Percentiles rank a stretch among this genome's conserved stretches.
phyloP scores from a whole-genome alignment of 2,113 vertebrate species.

The Pao palembangensis region DNA sequence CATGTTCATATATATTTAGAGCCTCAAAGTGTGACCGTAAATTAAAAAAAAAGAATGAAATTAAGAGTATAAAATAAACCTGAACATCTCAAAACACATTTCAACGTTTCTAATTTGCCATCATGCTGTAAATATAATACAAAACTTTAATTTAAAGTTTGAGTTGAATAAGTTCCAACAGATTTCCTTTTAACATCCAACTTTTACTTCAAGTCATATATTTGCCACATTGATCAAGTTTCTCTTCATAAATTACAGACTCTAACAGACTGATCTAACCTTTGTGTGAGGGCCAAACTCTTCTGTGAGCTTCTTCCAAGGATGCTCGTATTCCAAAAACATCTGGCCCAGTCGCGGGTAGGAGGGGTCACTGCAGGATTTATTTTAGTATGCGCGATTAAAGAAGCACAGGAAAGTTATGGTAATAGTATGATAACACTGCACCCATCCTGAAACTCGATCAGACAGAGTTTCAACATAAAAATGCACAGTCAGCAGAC shows the following conservation, averaged over 20 bases:
- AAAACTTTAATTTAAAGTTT: too few species aligned
- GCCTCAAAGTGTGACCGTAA: too few species aligned
- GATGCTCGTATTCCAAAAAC: constrained; percentile 89
- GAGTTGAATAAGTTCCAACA: too few species aligned
- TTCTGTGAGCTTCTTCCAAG: constrained; percentile 87
- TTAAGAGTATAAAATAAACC: neutral
- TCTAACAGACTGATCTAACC: constrained; percentile 64
- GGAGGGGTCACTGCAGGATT: constrained; percentile 78
- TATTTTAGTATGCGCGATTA: neutral
- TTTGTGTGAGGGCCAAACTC: constrained; percentile 92
- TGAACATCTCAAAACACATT: neutral
- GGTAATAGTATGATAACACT: neutral
- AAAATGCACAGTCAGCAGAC: constrained; percentile 2
- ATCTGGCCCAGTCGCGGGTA: constrained; percentile 89
- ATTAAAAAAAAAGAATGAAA: neutral
- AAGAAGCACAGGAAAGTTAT: neutral
- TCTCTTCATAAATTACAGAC: neutral
- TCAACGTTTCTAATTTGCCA: too few species aligned
- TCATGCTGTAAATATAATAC: too few species aligned
- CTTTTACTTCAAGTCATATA: too few species aligned
- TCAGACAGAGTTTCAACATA: too few species aligned
- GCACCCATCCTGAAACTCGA: too few species aligned
- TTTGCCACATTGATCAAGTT: neutral
- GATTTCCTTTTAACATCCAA: too few species aligned
- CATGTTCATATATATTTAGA: too few species aligned